Evolutionary conservation across 2,888 invertebrate genomes (phyloP).

Genomic region (Mylabris sibirica): DNA sequence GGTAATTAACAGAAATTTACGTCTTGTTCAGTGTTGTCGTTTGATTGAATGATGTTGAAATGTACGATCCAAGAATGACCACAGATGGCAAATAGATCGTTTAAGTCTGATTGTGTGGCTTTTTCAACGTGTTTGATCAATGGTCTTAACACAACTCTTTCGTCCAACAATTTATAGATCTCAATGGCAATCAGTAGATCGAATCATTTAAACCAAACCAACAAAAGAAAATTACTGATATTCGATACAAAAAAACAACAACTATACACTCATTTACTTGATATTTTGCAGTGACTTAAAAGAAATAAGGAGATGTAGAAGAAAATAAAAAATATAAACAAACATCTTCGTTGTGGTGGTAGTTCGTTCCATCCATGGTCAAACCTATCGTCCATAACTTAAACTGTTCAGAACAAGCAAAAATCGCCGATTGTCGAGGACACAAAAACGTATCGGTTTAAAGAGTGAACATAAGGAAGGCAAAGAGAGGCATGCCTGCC

Average conservation of each 20-base stretch:
- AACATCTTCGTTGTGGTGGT: slow-evolving; percentile 26
- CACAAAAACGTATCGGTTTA: slow-evolving; percentile 47
- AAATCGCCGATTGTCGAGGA: slow-evolving; percentile 46
- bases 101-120: slow-evolving; percentile 10
- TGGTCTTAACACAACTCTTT: not conserved
- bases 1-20: not conserved
- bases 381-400: slow-evolving; percentile 56
- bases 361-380: slow-evolving; percentile 43
- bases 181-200: not conserved
- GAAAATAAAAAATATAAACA: no score
- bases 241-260: not conserved
- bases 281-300: not conserved
- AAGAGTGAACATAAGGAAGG: slow-evolving; percentile 40
- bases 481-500: slow-evolving; percentile 15
- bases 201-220: not conserved
- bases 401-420: slow-evolving; percentile 51
- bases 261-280: not conserved
- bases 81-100: slow-evolving; percentile 3
- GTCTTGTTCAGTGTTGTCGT: not conserved
- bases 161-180: not conserved
- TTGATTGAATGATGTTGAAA: slow-evolving; percentile 5
- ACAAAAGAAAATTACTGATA: not conserved
- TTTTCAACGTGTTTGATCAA: slow-evolving; percentile 11
- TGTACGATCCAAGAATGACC: not conserved
- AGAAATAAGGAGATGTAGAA: not conserved